Evolutionary conservation across 2,797 vertebrate genomes (phyloP).

Genomic region (Pteropus rufus): DNA sequence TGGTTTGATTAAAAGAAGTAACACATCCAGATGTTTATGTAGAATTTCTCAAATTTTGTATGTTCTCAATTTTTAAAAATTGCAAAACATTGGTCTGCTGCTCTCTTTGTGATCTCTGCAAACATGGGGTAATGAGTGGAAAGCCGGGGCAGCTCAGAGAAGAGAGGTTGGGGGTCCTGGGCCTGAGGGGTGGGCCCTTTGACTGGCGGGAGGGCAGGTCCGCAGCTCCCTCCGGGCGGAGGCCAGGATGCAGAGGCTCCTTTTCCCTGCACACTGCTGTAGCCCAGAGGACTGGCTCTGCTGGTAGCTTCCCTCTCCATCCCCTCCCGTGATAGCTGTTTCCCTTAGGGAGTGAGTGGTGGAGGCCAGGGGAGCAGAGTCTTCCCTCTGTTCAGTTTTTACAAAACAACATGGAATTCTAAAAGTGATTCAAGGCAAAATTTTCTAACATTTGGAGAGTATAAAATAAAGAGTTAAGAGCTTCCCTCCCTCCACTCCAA

Average conservation of each 20-base stretch:
- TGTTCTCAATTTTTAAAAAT: background rate
- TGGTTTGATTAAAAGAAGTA: background rate
- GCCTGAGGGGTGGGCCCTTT: background rate
- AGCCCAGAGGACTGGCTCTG: background rate
- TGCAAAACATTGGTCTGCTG: background rate
- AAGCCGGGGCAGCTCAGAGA: background rate
- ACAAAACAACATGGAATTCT: background rate
- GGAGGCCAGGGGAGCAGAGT: background rate
- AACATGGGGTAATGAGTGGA: background rate
- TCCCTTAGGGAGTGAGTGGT: background rate
- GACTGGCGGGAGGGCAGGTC: background rate
- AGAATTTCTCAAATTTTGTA: conserved; percentile 1
- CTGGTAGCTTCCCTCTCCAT: background rate
- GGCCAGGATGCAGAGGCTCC: background rate
- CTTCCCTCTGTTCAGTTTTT: background rate
- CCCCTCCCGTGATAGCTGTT: background rate
- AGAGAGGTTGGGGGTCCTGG: background rate
- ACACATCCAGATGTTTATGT: background rate
- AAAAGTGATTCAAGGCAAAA: background rate
- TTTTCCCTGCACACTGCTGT: background rate
- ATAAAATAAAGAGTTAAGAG: background rate
- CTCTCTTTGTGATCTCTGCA: background rate
- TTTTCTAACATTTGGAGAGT: background rate
- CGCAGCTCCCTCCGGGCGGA: background rate
- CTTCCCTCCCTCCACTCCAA: background rate